Conservation (phyloP, 2,797 vertebrate genomes). For the Prunella strophiata region DNA sequence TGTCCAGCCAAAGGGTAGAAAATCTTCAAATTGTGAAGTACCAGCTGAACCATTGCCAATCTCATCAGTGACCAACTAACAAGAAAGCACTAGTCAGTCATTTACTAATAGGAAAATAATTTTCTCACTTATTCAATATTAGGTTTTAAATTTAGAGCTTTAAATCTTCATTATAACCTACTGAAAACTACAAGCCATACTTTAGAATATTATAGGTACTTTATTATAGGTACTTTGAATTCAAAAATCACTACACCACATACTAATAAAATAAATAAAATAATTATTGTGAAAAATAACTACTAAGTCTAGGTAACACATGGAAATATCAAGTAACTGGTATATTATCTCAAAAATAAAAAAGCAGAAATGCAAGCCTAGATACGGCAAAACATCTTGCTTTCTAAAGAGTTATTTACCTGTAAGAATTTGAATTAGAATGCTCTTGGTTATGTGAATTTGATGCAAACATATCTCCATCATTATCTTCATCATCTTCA, state of each 20-base stretch:
- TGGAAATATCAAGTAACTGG: not conserved
- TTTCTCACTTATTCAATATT: not conserved
- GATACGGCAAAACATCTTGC: not conserved
- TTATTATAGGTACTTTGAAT: not conserved
- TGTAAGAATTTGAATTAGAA: conserved; percentile 96
- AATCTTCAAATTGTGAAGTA: conserved; percentile 91
- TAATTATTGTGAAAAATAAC: not conserved
- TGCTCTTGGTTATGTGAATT: conserved; percentile 87
- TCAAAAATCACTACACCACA: not conserved
- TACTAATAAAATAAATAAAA: not conserved
- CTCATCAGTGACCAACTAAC: conserved; percentile 98
- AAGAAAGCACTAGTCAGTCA: conserved; percentile 53
- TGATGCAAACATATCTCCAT: conserved; percentile 79
- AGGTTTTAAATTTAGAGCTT: not conserved
- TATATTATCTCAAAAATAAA: not conserved
- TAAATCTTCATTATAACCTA: not conserved
- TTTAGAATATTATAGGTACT: not conserved
- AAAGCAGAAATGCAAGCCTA: not conserved
- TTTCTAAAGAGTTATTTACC: conserved; percentile 72
- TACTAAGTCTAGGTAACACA: not conserved
- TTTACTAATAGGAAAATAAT: not conserved
- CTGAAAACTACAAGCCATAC: not conserved
- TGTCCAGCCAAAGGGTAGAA: conserved; percentile 97
- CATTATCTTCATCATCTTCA: conserved; percentile 83
- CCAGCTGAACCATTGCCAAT: conserved; percentile 94